A percentile compares a stretch with the other conserved stretches of the same genome.
Evolutionary conservation across 2,888 invertebrate genomes (phyloP).

Genomic region (Callinectes sapidus): DNA sequence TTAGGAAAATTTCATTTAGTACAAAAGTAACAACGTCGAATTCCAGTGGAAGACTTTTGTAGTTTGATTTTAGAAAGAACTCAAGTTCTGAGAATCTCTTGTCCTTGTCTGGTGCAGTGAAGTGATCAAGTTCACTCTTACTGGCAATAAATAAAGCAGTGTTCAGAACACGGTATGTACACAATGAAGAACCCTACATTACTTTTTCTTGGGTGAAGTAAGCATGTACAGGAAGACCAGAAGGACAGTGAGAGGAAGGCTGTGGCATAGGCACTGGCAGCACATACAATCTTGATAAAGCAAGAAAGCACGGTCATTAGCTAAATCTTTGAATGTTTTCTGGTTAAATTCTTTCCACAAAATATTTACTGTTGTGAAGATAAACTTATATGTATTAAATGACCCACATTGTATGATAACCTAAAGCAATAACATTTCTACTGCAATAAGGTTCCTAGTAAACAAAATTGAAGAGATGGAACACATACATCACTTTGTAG

Average conservation of each 20-base stretch:
- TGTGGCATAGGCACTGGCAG: conserved; percentile 70
- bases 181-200: conserved; percentile 40
- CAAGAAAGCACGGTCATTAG: conserved; percentile 60
- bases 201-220: conserved; percentile 47
- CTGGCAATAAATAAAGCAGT: conserved; percentile 41
- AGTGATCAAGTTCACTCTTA: conserved; percentile 3
- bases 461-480: conserved; percentile 43
- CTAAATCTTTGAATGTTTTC: conserved; percentile 43
- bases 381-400: conserved; percentile 18
- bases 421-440: conserved; percentile 33
- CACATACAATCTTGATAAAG: conserved; percentile 63
- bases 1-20: not conserved
- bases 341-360: not conserved
- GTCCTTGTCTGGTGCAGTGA: not conserved
- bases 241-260: conserved; percentile 63
- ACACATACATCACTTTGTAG: not conserved
- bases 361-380: conserved; percentile 30
- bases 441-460: conserved; percentile 21
- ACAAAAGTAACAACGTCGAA: not conserved
- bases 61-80: not conserved
- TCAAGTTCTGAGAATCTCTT: not conserved
- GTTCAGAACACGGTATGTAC: conserved; percentile 51
- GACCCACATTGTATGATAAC: conserved; percentile 25
- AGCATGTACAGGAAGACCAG: conserved; percentile 66
- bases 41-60: not conserved